Evolutionary conservation across 2,113 vertebrate genomes (phyloP).

Genomic region (Indri indri): DNA sequence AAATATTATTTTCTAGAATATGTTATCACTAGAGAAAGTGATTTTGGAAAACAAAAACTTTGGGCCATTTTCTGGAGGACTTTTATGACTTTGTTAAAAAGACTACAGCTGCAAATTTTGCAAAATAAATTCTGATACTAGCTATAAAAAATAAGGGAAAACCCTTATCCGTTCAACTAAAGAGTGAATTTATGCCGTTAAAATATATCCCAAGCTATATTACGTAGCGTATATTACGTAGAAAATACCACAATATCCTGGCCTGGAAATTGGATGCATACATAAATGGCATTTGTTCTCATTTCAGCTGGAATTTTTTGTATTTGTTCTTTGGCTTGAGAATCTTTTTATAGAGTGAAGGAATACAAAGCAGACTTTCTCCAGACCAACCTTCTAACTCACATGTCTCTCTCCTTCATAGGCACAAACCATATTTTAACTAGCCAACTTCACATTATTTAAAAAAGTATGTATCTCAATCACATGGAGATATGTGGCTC

Average conservation of each 20-base stretch:
- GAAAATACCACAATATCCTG: conserved; percentile 36
- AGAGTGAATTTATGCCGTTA: conserved; percentile 53
- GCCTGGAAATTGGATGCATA: conserved; percentile 57
- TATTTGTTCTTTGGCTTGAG: conserved; percentile 76
- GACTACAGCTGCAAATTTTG: conserved; percentile 20
- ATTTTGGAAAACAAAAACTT: not conserved
- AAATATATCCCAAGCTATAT: conserved; percentile 5
- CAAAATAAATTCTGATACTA: conserved; percentile 51
- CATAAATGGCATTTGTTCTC: conserved; percentile 10
- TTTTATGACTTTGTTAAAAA: not conserved
- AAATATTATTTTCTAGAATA: not conserved
- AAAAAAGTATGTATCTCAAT: not conserved
- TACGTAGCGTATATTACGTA: conserved; percentile 52
- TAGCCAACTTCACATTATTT: not conserved
- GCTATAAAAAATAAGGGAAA: conserved; percentile 38
- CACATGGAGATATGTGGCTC: not conserved
- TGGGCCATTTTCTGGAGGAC: not conserved
- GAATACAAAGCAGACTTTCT: conserved; percentile 48
- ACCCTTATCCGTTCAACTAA: conserved; percentile 38
- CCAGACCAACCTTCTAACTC: not conserved
- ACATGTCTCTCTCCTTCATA: conserved; percentile 27
- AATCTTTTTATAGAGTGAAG: conserved; percentile 32
- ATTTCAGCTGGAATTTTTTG: conserved; percentile 55
- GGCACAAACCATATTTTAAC: not conserved
- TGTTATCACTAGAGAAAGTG: not conserved